Evolutionary conservation across 1,140 invertebrate species (phyloP), one percentile per base, ranked within the genome.

Genomic region (Metaphire vulgaris): DNA sequence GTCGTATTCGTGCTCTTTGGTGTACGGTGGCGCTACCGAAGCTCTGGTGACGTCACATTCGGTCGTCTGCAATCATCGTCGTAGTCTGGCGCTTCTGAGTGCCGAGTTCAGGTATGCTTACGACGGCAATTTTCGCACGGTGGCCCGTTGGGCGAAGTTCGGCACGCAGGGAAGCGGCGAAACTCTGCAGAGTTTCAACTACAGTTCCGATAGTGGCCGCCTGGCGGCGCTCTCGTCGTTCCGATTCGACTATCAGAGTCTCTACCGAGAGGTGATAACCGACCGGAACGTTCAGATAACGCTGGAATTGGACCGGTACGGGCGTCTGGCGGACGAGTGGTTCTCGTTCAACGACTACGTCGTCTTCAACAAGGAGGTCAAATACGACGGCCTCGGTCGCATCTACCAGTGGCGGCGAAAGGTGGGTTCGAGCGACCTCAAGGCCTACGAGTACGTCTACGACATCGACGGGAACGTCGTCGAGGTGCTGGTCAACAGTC

Each of bases 61-160:
- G 32, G 33, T 71, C 33, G 34, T 2, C 6, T 76, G 33, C 16
- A n/a, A 15, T 29, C n/a, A n/a, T n/a, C 30, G 33, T 32, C 31
- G 29, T 2, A 33, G 29, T 16, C 34, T 76, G 1, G 21, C 92
- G 0, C 83, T 96, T 15, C 83, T 96, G 2, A 90, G 90, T 82
- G 94, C 93, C 64, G 95, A 94, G 85, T 95, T 97, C 79, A 92
- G 91, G 14, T 97, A 96, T 79, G 92, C 93, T 79, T 97, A 97
- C 82, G 95, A 97, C 83, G 90, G 91, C 72, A 94, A 96, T 86
- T 93, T 96, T 84, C 87, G 94, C 80, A 86, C 93, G 91, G 83
- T 81, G 26, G 78, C 80, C 33, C 81, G 82, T n/a, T 28, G 56
- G 34, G 15, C 73, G 26, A 75, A n/a, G 15, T 28, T 76, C 33